Percentiles rank a stretch among this genome's conserved stretches.
Evolutionary conservation across 1,140 invertebrate species (phyloP).

Genomic region (Pseudomyrmex cubaensis): DNA sequence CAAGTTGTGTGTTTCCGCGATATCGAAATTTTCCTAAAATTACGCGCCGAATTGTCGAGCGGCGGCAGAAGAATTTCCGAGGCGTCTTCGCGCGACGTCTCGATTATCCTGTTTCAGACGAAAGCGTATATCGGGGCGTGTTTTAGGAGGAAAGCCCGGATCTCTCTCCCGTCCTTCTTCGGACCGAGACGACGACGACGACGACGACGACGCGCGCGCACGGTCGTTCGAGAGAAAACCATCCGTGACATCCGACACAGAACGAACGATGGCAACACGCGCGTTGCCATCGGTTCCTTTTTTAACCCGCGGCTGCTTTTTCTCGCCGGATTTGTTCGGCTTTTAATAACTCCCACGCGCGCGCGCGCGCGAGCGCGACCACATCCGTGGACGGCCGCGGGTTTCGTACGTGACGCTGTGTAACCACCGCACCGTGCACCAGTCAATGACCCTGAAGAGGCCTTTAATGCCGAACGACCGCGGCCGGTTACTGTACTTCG

Average conservation of each 20-base stretch:
- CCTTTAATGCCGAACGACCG: slow-evolving; percentile 68
- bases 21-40: background rate
- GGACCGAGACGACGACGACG: background rate
- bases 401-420: slow-evolving; percentile 65
- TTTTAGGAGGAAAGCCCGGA: slow-evolving; percentile 30
- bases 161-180: background rate
- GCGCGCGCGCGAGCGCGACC: slow-evolving; percentile 62
- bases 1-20: background rate
- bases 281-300: slow-evolving; percentile 57
- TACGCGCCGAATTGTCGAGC: background rate
- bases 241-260: slow-evolving; percentile 58
- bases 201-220: no score
- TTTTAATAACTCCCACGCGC: slow-evolving; percentile 78
- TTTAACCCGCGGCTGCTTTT: slow-evolving; percentile 70
- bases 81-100: slow-evolving; percentile 18
- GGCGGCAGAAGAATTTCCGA: background rate
- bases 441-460: slow-evolving; percentile 76
- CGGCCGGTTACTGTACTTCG: slow-evolving; percentile 57
- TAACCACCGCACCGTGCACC: slow-evolving; percentile 68
- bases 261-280: slow-evolving; percentile 58
- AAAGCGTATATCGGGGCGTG: slow-evolving; percentile 6
- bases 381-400: slow-evolving; percentile 47
- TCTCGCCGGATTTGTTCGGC: slow-evolving; percentile 70
- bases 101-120: slow-evolving; percentile 49
- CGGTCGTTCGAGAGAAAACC: slow-evolving; percentile 19